A percentile compares a stretch with the other conserved stretches of the same genome.
These are phyloP conservation scores for Drosophila insularis DNA, from an alignment of 1,140 invertebrate species.

Conservation along the genomic window DNA sequence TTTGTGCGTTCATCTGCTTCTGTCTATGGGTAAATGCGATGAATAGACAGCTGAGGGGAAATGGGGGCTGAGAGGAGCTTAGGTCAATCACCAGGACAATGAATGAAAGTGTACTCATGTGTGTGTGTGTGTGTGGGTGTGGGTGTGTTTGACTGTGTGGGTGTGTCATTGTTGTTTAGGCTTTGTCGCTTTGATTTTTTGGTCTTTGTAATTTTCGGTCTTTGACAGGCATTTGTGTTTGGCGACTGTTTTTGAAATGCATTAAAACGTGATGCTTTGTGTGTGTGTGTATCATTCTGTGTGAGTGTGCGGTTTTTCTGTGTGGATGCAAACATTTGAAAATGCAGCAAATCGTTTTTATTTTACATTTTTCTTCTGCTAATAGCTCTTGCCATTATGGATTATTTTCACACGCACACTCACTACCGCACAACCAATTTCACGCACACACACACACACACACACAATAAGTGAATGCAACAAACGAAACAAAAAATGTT, in stretches of 20 bases:
- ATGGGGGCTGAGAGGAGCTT: slow-evolving; percentile 4
- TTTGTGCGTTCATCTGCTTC: slow-evolving; percentile 28
- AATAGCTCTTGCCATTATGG: slow-evolving; percentile 43
- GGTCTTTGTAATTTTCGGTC: slow-evolving; percentile 14
- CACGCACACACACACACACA: slow-evolving; percentile 4
- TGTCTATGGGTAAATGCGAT: not conserved
- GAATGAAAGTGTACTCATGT: slow-evolving; percentile 53
- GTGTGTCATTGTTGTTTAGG: slow-evolving; percentile 12
- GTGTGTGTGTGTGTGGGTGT: slow-evolving; percentile 19
- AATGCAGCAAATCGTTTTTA: slow-evolving; percentile 19
- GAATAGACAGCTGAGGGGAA: not conserved
- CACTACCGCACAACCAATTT: too few species aligned
- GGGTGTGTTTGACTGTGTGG: slow-evolving; percentile 9
- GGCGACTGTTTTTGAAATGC: slow-evolving; percentile 45
- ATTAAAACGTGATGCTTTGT: slow-evolving; percentile 34
- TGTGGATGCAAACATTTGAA: slow-evolving; percentile 7
- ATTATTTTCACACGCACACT: slow-evolving; percentile 40
- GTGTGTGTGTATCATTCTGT: too few species aligned
- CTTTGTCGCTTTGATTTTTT: slow-evolving; percentile 17
- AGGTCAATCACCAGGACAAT: slow-evolving; percentile 66
- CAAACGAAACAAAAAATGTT: slow-evolving; percentile 53
- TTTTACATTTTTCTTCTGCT: slow-evolving; percentile 13
- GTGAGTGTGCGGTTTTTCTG: not conserved
- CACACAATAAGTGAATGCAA: slow-evolving; percentile 34
- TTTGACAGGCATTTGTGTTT: slow-evolving; percentile 17